Conservation (phyloP, 2,797 vertebrate species). For the Zalophus californianus region DNA sequence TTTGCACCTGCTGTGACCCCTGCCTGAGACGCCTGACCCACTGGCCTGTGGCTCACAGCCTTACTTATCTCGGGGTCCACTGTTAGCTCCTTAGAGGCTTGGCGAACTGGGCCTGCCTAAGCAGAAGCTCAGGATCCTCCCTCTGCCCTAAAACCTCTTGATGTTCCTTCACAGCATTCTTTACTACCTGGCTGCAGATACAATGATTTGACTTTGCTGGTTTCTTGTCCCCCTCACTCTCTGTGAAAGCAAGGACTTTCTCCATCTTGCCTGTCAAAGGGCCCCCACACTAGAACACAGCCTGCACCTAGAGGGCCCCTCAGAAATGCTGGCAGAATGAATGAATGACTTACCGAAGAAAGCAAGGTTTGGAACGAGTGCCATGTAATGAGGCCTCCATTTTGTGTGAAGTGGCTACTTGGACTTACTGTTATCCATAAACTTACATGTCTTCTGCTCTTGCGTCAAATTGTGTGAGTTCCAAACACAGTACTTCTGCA, state of each 20-base stretch:
- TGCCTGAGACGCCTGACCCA: too few relatives aligned
- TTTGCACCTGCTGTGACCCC: background rate
- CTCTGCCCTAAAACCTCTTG: fast-evolving
- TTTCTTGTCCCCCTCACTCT: background rate
- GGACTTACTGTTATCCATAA: background rate
- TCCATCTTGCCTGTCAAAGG: background rate
- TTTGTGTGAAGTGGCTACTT: background rate
- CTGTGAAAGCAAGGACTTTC: background rate
- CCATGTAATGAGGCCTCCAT: fast-evolving
- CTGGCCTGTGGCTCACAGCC: background rate
- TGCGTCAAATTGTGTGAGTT: fast-evolving
- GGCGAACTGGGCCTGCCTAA: fast-evolving
- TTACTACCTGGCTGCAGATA: fast-evolving
- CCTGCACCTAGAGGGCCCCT: background rate
- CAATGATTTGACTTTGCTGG: background rate
- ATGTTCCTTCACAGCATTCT: background rate
- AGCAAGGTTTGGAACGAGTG: fast-evolving
- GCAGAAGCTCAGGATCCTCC: fast-evolving
- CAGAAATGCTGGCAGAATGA: background rate
- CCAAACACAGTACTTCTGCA: fast-evolving
- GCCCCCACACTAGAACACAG: fast-evolving
- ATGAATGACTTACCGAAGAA: fast-evolving
- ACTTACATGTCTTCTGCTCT: too few relatives aligned
- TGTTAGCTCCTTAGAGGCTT: too few relatives aligned
- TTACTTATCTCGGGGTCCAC: background rate